A percentile compares a stretch with the other conserved stretches of the same genome.
Evolutionary conservation across 2,113 vertebrate genomes (phyloP).

Genomic region (Montifringilla adamsi): DNA sequence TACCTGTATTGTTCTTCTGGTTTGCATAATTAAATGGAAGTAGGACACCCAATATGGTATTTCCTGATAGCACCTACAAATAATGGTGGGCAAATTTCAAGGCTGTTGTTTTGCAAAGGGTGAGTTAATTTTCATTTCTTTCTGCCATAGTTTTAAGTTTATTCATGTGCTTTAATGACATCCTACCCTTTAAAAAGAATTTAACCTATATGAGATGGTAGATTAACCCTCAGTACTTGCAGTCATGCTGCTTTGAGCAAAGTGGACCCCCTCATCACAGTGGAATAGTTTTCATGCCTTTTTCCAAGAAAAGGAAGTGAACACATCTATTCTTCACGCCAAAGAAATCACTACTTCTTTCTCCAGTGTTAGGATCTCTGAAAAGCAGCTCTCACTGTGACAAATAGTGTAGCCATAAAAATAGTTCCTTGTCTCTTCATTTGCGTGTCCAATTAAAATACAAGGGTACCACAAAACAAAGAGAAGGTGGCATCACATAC

Average conservation of each 20-base stretch:
- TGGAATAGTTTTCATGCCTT: background rate
- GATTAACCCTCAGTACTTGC: background rate
- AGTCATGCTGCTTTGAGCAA: background rate
- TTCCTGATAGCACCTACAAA: background rate
- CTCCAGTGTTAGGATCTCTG: background rate
- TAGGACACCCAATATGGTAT: background rate
- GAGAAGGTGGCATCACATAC: background rate
- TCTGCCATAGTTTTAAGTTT: background rate
- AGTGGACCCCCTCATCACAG: background rate
- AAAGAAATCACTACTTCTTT: background rate
- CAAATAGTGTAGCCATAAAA: background rate
- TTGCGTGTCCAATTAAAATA: background rate
- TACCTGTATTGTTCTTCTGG: background rate
- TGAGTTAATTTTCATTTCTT: background rate
- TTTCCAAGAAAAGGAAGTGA: background rate
- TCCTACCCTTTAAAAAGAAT: background rate
- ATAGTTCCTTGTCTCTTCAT: background rate
- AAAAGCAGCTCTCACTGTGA: background rate
- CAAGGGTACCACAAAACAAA: background rate
- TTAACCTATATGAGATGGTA: background rate
- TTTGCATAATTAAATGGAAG: background rate
- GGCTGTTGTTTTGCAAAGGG: background rate
- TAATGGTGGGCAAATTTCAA: background rate
- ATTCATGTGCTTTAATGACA: background rate
- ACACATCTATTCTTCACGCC: background rate